A percentile compares a stretch with the other conserved stretches of the same genome.
Conservation (phyloP, 2,797 vertebrate species). For the Sebastes taczanowskii region DNA sequence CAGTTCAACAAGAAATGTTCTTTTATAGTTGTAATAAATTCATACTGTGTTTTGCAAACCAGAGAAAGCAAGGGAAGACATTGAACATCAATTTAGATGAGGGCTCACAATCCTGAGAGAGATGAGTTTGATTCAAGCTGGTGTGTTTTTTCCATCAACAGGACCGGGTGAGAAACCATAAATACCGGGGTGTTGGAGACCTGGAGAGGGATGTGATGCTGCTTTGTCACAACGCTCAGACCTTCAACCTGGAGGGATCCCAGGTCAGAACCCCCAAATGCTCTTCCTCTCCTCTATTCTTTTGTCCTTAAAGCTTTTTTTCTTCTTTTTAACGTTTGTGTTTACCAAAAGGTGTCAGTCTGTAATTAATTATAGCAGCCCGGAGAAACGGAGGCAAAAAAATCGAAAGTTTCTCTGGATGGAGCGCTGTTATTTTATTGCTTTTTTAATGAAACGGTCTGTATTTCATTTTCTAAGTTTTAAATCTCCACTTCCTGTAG, state of each 20-base stretch:
- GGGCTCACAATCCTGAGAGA: neutral
- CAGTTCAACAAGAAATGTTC: neutral
- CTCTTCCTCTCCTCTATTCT: neutral
- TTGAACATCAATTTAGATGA: neutral
- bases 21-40: neutral
- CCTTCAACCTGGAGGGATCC: constrained; percentile 97
- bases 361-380: neutral
- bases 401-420: neutral
- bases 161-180: constrained; percentile 97
- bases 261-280: constrained; percentile 81
- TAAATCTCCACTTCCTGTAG: neutral
- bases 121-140: neutral
- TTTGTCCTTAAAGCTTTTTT: neutral
- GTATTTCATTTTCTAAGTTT: neutral
- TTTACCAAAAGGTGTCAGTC: neutral
- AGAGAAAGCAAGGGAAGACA: neutral
- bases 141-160: constrained; percentile 53
- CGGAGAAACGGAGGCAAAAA: neutral
- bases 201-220: constrained; percentile 97
- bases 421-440: neutral
- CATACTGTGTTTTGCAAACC: no score
- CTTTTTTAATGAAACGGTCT: neutral
- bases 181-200: constrained; percentile 93
- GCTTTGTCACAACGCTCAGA: constrained; percentile 97
- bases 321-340: neutral